Conservation (phyloP, 1,140 invertebrate genomes). For the Frieseomelitta varia region DNA sequence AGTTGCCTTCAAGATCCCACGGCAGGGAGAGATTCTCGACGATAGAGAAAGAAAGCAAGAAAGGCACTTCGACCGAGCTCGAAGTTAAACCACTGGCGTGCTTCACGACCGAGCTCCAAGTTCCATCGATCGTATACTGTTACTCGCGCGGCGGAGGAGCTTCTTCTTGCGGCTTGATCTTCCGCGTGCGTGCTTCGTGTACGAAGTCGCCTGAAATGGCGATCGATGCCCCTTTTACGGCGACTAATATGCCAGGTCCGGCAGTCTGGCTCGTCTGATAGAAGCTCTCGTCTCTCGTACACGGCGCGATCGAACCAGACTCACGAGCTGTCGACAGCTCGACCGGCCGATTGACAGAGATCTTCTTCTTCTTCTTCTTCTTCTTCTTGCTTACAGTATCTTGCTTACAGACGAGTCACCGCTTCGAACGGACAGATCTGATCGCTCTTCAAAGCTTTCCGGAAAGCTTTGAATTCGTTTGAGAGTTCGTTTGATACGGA, state of each 20-base stretch:
- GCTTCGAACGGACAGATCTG: no score
- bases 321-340: neutral
- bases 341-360: conserved; percentile 52
- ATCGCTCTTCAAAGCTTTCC: neutral
- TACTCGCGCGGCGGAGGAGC: conserved; percentile 29
- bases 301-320: conserved; percentile 24
- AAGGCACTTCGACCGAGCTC: neutral
- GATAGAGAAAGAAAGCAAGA: neutral
- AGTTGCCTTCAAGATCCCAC: neutral
- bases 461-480: neutral
- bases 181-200: conserved; percentile 65
- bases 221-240: conserved; percentile 61
- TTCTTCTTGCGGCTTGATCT: conserved; percentile 62
- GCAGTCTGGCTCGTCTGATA: conserved; percentile 25
- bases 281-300: conserved; percentile 16
- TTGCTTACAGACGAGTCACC: conserved; percentile 20
- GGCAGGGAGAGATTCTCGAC: neutral
- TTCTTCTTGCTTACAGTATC: conserved; percentile 24
- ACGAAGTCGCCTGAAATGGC: conserved; percentile 58
- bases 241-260: conserved; percentile 61
- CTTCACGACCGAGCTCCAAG: conserved; percentile 1
- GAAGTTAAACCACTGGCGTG: conserved; percentile 1
- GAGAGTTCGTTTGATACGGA: no score
- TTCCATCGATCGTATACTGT: conserved; percentile 36
- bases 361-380: conserved; percentile 26